phyloP scores from a whole-genome alignment of 2,797 vertebrate species.

The Sternarchorhynchus goeldii region DNA sequence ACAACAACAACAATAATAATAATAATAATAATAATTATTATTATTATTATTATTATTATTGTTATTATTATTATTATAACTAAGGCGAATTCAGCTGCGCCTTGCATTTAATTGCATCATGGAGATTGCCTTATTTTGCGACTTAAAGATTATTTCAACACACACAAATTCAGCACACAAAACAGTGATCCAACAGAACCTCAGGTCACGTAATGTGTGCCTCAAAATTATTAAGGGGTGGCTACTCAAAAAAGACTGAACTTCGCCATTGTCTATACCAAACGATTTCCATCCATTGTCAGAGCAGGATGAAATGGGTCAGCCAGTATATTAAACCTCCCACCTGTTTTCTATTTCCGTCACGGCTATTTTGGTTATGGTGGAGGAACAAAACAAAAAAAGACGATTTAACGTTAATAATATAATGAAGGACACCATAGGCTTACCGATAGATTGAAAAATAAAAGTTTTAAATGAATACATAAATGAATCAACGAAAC shows the following conservation, averaged over 20 bases:
- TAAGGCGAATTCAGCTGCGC: slow-evolving; percentile 9
- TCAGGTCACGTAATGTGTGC: neutral
- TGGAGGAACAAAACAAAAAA: neutral
- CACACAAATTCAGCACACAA: slow-evolving; percentile 6
- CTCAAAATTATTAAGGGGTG: neutral
- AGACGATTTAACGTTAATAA: neutral
- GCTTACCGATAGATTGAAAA: neutral
- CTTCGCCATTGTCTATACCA: neutral
- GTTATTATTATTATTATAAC: too few relatives aligned
- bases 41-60: too few relatives aligned
- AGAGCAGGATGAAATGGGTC: neutral
- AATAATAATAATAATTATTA: too few relatives aligned
- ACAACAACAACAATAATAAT: too few relatives aligned
- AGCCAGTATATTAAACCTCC: neutral
- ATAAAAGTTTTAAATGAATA: too few relatives aligned
- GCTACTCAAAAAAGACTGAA: neutral
- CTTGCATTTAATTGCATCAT: slow-evolving; percentile 57
- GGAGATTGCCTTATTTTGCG: slow-evolving; percentile 28
- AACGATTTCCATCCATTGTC: neutral
- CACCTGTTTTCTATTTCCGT: neutral
- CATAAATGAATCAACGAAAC: too few relatives aligned
- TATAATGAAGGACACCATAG: neutral
- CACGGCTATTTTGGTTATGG: neutral
- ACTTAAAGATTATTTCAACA: slow-evolving; percentile 39
- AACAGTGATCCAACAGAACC: slow-evolving; percentile 5